phyloP scores from a whole-genome alignment of 2,797 vertebrate species.

The Pyrocephalus nanus region DNA sequence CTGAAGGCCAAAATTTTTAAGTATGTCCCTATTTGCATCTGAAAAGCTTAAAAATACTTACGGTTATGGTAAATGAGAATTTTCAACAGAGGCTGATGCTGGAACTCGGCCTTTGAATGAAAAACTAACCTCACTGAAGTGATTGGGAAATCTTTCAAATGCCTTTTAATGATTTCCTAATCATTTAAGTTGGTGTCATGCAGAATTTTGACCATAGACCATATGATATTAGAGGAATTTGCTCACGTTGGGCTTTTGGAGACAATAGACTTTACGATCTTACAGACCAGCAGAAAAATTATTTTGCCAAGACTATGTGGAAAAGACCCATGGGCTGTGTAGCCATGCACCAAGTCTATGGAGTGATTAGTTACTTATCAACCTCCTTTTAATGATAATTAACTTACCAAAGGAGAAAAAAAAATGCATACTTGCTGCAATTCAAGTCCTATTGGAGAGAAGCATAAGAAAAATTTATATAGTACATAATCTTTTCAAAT shows the following conservation, averaged over 20 bases:
- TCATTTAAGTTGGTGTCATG: background rate
- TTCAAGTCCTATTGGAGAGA: background rate
- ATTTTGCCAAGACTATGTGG: background rate
- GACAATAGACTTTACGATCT: background rate
- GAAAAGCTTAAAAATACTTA: background rate
- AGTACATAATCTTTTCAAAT: background rate
- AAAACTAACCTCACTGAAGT: background rate
- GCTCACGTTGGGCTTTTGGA: background rate
- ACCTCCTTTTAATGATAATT: background rate
- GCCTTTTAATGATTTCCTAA: background rate
- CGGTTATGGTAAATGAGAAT: background rate
- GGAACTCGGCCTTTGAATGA: background rate
- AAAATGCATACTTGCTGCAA: background rate
- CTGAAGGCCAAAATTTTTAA: background rate
- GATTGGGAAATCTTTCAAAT: background rate
- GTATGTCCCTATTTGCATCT: background rate
- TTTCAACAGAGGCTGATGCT: background rate
- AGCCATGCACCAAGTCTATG: background rate
- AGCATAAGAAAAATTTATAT: background rate
- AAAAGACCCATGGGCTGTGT: background rate
- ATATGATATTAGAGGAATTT: background rate
- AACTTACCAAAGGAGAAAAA: background rate
- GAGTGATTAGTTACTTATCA: background rate
- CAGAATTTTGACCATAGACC: background rate
- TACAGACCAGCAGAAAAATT: background rate